These are phyloP conservation scores for Sceloporus tristichus DNA, from an alignment of 2,113 vertebrate species.

Conservation along the genomic window DNA sequence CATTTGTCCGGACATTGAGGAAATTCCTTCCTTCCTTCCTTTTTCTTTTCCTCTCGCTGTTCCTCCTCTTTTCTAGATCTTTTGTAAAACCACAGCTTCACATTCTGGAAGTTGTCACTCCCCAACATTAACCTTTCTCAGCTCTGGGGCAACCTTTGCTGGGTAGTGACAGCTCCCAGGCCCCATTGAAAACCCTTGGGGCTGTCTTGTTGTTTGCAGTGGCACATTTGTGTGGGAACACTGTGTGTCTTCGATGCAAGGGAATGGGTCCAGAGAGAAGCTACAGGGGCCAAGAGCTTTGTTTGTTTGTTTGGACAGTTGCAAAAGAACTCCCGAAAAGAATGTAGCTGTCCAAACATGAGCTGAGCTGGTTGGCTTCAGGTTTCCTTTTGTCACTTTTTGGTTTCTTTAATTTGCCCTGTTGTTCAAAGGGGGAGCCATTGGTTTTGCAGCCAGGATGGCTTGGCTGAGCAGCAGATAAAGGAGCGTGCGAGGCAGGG, in stretches of 20 bases:
- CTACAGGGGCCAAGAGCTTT: neutral
- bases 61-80: too few species aligned
- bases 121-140: too few species aligned
- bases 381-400: too few species aligned
- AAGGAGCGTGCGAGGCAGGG: slow-evolving; percentile 59
- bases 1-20: too few species aligned
- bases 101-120: too few species aligned
- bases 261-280: neutral
- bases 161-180: rapidly evolving
- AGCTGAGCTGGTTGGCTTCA: slow-evolving; percentile 36
- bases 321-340: slow-evolving; percentile 26
- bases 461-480: slow-evolving; percentile 57
- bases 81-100: too few species aligned
- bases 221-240: neutral
- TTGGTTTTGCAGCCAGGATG: slow-evolving; percentile 60
- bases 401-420: slow-evolving; percentile 63
- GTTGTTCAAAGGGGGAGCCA: slow-evolving; percentile 37
- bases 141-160: too few species aligned
- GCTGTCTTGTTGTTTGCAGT: neutral
- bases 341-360: slow-evolving; percentile 56
- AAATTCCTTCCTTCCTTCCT: too few species aligned
- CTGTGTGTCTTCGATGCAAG: neutral
- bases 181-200: too few species aligned
- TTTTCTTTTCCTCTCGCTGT: too few species aligned
- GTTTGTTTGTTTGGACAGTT: slow-evolving; percentile 46